A percentile compares a stretch with the other conserved stretches of the same genome.
These are phyloP conservation scores for Cyclura pinguis DNA, from an alignment of 2,797 vertebrate genomes.

Conservation along the genomic window DNA sequence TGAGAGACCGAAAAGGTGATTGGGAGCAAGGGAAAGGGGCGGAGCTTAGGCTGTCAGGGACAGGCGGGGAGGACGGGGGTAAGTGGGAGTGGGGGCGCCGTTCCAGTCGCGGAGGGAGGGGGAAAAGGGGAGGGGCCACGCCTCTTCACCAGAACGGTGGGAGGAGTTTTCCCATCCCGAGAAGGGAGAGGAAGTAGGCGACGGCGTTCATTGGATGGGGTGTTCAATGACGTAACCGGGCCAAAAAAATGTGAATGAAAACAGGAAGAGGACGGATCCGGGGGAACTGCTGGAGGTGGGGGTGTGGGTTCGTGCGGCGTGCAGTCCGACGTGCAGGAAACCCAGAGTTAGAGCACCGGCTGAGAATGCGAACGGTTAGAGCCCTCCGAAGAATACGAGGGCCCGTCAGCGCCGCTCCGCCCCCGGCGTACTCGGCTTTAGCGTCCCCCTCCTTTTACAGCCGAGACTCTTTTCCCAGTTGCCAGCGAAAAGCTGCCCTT, in stretches of 20 bases:
- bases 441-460: too few relatives aligned
- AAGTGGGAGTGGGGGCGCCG: neutral
- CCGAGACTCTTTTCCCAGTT: too few relatives aligned
- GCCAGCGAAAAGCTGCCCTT: too few relatives aligned
- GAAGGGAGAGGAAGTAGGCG: neutral
- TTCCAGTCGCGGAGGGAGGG: neutral
- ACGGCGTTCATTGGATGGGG: neutral
- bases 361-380: too few relatives aligned
- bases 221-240: neutral
- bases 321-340: too few relatives aligned
- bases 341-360: too few relatives aligned
- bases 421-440: too few relatives aligned
- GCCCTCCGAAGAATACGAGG: too few relatives aligned
- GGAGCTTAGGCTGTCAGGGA: neutral
- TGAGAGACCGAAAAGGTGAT: too few relatives aligned
- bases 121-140: neutral
- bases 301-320: too few relatives aligned
- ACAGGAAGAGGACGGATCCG: neutral
- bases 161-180: slow-evolving; percentile 18
- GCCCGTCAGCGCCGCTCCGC: too few relatives aligned
- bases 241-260: neutral
- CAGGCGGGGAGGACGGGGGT: neutral
- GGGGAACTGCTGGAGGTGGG: fast-evolving
- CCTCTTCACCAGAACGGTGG: neutral
- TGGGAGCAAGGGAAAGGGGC: neutral